A percentile compares a stretch with the other conserved stretches of the same genome.
These are phyloP conservation scores for Ormia ochracea DNA, from an alignment of 2,888 invertebrate species.

Conservation along the genomic window DNA sequence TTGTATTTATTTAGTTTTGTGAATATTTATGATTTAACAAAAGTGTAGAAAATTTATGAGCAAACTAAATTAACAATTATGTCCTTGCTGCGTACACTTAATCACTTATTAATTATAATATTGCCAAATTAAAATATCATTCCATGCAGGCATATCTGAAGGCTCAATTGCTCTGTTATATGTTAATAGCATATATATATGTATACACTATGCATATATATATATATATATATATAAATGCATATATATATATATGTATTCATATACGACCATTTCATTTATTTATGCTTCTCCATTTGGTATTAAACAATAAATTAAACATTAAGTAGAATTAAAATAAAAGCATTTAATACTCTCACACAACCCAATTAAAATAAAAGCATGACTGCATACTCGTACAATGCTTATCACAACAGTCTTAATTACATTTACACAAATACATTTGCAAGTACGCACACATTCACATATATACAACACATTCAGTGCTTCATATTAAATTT, in stretches of 20 bases:
- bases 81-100: constrained; percentile 12
- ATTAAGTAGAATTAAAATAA: constrained; percentile 57
- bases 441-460: too few relatives aligned
- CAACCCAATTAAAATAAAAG: neutral
- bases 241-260: neutral
- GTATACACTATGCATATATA: neutral
- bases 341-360: constrained; percentile 9
- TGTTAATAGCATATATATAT: neutral
- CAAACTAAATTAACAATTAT: neutral
- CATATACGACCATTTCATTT: too few relatives aligned
- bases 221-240: neutral
- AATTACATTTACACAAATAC: neutral
- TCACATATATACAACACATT: neutral
- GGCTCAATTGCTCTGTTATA: neutral
- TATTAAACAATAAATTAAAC: constrained; percentile 55
- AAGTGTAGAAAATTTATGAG: constrained; percentile 21
- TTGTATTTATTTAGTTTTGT: neutral
- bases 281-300: too few relatives aligned
- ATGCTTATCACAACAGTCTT: neutral
- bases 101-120: constrained; percentile 49
- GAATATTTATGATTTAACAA: neutral
- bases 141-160: neutral
- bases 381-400: neutral
- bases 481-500: neutral
- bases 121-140: constrained; percentile 41